phyloP scores from a whole-genome alignment of 2,888 invertebrate species.

The Trilocha varians region DNA sequence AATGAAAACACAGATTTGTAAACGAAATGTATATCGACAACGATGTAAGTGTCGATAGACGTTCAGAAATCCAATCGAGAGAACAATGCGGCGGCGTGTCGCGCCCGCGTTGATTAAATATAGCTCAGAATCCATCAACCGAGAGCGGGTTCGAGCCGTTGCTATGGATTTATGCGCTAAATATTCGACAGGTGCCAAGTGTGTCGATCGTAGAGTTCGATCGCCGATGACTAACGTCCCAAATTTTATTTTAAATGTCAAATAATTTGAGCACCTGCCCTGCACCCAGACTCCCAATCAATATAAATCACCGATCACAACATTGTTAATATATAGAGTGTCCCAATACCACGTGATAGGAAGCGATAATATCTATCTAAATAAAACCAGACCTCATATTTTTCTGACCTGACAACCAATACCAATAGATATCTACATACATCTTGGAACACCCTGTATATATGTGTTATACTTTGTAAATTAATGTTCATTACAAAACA shows the following conservation, averaged over 20 bases:
- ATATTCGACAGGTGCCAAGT: constrained; percentile 75
- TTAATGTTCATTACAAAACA: no score
- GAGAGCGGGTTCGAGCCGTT: constrained; percentile 56
- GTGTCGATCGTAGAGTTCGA: constrained; percentile 70
- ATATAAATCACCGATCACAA: no score
- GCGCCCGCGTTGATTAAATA: constrained; percentile 64
- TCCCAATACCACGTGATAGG: no score
- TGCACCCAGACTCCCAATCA: constrained; percentile 3
- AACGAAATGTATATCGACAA: constrained; percentile 33
- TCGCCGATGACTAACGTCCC: constrained; percentile 70
- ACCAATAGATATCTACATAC: no score
- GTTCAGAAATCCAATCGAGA: constrained; percentile 53
- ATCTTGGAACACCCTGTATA: no score
- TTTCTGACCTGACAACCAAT: no score
- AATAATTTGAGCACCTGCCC: constrained; percentile 66
- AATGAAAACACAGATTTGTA: constrained; percentile 7
- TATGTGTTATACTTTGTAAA: no score
- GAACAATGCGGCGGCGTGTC: constrained; percentile 63
- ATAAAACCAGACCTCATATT: no score
- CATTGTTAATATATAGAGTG: no score
- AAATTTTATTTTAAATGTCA: constrained; percentile 72
- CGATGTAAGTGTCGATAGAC: constrained; percentile 49
- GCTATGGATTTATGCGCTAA: constrained; percentile 72
- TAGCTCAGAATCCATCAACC: constrained; percentile 69
- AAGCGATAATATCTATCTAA: no score